Base-by-base conservation (phyloP, 2,797 vertebrate species). In the Champsocephalus esox region DNA sequence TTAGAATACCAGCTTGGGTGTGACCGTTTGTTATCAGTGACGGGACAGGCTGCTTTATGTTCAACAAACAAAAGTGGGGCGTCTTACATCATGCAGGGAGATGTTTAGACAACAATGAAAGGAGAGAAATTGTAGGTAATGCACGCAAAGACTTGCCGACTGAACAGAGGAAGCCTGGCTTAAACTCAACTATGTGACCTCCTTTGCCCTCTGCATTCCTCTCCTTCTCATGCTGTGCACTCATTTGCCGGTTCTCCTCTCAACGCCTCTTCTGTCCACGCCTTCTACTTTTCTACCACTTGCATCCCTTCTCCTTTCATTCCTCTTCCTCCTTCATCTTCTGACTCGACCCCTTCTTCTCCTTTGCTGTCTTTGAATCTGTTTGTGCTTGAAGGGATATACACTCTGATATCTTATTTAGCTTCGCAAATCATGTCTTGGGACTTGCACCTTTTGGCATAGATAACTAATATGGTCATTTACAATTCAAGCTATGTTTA, bases 41-140 rank as follows among this genome's bases (percentile, higher is more conserved):
- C 79, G 69, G 54, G 66, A 57, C 34, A 52, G 65, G 68, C 16
- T 9, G 28, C 55, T 51, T 55, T 46, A 56, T 1, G 2, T 67
- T 38, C 1, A 19, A 44, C 28, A 41, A 55, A 59, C 66, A 64
- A 62, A 44, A 65, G 14, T 5, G 45, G 5, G 56, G 56, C 34
- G 24, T 9, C 51, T 44, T 58, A 3, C 49, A n/a, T 50, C 81
- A 63, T 72, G 85, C 60, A 52, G 49, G 12, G 51, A 63, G 75
- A 71, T 81, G 86, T 87, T 86, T 80, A 46, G 51, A 70, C 70
- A 87, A 87, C 77, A 84, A 66, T 11, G 50, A 41, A 12, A 19
- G 58, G 58, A 56, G 48, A 48, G 46, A 65, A 38, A 60, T 12
- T 9, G 62, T 9, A 55, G 41, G 51, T 50, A n/a, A 9, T 12